A percentile compares a stretch with the other conserved stretches of the same genome.
Conservation (phyloP, 92 coral and sea anemone species). For the Siderastrea siderea region DNA sequence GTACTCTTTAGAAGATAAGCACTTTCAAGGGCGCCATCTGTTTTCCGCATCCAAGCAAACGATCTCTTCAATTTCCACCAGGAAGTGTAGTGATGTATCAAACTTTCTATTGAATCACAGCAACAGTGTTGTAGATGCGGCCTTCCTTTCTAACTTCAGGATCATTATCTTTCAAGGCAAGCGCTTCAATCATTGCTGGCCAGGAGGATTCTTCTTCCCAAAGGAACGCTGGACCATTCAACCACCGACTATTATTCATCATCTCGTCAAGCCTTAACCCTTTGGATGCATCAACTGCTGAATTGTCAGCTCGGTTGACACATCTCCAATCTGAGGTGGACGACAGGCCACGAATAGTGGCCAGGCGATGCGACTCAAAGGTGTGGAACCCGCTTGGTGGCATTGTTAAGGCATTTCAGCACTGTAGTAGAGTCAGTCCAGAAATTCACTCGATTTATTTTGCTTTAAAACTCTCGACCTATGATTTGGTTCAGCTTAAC, state of each 20-base stretch:
- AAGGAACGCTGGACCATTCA: constrained; percentile 10
- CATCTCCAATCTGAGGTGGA: constrained; percentile 57
- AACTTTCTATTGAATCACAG: neutral
- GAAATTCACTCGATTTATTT: constrained; percentile 20
- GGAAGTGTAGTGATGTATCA: neutral
- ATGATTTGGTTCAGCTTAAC: constrained; percentile 33
- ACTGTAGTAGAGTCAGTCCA: constrained; percentile 70
- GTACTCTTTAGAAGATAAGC: neutral
- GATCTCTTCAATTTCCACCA: constrained; percentile 32
- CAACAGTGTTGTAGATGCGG: constrained; percentile 7
- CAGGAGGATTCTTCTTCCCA: constrained; percentile 44
- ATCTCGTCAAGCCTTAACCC: too few species aligned
- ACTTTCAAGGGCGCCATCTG: neutral
- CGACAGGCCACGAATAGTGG: constrained; percentile 12
- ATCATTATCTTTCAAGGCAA: constrained; percentile 24
- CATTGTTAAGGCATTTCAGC: neutral
- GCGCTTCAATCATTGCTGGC: constrained; percentile 40
- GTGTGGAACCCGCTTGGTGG: constrained; percentile 52
- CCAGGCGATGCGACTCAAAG: constrained; percentile 47
- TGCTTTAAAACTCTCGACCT: constrained; percentile 40
- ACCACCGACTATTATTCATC: too few species aligned
- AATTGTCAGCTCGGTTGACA: constrained; percentile 1
- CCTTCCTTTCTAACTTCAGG: constrained; percentile 40
- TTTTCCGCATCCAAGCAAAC: constrained; percentile 19
- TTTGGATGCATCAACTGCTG: too few species aligned